phyloP scores from a whole-genome alignment of 2,797 vertebrate genomes.

The Molossus molossus region DNA sequence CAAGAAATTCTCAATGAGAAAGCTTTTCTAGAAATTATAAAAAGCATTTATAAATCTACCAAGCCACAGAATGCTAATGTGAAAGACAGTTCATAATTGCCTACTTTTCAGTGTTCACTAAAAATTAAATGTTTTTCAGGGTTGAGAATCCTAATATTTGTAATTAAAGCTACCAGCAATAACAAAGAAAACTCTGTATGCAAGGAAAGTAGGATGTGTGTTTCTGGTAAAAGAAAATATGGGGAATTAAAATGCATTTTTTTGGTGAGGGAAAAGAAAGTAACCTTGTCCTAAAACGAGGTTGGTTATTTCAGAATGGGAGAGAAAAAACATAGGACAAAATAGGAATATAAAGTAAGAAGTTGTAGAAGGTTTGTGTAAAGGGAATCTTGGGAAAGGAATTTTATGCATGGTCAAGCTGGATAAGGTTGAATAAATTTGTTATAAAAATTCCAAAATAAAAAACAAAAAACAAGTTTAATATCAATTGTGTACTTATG shows the following conservation, averaged over 20 bases:
- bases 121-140: neutral
- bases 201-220: neutral
- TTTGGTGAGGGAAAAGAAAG: neutral
- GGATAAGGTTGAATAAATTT: neutral
- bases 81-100: neutral
- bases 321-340: neutral
- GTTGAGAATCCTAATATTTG: neutral
- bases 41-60: neutral
- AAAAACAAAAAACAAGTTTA: neutral
- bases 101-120: neutral
- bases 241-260: neutral
- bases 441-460: neutral
- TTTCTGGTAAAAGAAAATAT: neutral
- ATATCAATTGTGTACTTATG: neutral
- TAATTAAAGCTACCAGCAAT: neutral
- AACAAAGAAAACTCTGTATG: neutral
- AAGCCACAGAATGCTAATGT: neutral
- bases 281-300: neutral
- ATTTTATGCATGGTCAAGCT: neutral
- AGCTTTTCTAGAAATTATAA: slow-evolving; percentile 10
- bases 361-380: neutral
- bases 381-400: neutral
- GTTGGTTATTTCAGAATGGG: neutral
- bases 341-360: neutral
- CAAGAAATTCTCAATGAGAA: neutral